Conservation (phyloP, 2,113 vertebrate genomes). For the Actenoides lindsayi region DNA sequence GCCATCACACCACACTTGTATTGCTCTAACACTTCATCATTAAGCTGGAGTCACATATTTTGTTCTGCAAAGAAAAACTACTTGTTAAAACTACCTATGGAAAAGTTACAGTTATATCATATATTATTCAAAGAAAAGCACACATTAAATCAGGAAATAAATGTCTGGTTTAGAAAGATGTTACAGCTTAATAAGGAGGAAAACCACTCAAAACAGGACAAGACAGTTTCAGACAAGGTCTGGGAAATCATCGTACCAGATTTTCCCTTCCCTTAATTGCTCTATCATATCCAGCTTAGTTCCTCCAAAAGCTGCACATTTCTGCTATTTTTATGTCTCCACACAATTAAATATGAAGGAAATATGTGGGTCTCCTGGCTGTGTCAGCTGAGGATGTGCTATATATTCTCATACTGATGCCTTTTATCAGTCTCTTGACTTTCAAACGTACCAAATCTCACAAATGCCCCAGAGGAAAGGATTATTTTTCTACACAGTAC, state of each 20-base stretch:
- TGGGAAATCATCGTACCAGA: background rate
- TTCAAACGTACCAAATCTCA: background rate
- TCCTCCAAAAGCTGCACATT: background rate
- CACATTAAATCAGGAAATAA: background rate
- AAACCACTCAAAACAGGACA: background rate
- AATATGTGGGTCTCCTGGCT: background rate
- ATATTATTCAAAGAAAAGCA: background rate
- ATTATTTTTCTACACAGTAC: background rate
- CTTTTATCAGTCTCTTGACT: background rate
- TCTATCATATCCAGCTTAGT: background rate
- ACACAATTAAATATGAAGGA: background rate
- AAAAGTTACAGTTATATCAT: background rate
- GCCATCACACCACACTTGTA: background rate
- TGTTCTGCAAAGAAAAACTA: background rate
- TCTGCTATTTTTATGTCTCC: background rate
- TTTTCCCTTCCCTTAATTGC: background rate
- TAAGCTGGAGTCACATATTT: background rate
- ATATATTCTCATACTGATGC: background rate
- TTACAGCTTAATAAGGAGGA: background rate
- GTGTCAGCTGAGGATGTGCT: background rate
- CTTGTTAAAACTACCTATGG: background rate
- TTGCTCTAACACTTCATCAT: background rate
- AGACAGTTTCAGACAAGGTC: background rate
- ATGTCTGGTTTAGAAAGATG: background rate
- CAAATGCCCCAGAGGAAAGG: background rate